Evolutionary conservation across 2,797 vertebrate genomes (phyloP).

Genomic region (Danio tinwini): DNA sequence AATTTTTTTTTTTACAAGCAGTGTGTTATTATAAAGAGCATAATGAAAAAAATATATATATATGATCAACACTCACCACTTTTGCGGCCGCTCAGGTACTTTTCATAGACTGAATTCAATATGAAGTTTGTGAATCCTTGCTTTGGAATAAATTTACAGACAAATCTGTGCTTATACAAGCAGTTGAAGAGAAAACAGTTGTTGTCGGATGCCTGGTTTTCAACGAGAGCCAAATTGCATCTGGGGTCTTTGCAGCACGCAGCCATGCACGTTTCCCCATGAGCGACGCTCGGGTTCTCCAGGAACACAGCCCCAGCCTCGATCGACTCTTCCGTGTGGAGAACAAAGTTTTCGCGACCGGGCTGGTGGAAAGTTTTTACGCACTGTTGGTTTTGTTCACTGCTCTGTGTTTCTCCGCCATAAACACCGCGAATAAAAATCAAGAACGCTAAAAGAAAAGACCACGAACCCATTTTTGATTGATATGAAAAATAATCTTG

Average conservation of each 20-base stretch:
- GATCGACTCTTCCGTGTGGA: constrained; percentile 85
- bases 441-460: background rate
- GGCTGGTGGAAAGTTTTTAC: constrained; percentile 63
- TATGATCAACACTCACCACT: background rate
- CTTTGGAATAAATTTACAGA: constrained; percentile 85
- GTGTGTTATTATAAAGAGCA: too few relatives aligned
- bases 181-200: constrained; percentile 88
- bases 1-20: too few relatives aligned
- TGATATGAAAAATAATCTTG: background rate
- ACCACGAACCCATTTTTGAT: background rate
- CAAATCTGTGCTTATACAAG: constrained; percentile 82
- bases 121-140: constrained; percentile 83
- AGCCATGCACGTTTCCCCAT: constrained; percentile 71
- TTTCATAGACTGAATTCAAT: constrained; percentile 70
- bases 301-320: constrained; percentile 82
- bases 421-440: background rate
- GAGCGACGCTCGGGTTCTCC: constrained; percentile 63
- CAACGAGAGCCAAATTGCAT: constrained; percentile 88
- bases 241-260: constrained; percentile 76
- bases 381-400: constrained; percentile 53
- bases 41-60: too few relatives aligned
- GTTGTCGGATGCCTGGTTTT: constrained; percentile 62
- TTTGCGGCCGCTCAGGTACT: constrained; percentile 63
- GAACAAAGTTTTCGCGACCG: constrained; percentile 75
- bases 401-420: background rate